Conservation (phyloP, 2,888 invertebrate species). For the Crematogaster levior region DNA sequence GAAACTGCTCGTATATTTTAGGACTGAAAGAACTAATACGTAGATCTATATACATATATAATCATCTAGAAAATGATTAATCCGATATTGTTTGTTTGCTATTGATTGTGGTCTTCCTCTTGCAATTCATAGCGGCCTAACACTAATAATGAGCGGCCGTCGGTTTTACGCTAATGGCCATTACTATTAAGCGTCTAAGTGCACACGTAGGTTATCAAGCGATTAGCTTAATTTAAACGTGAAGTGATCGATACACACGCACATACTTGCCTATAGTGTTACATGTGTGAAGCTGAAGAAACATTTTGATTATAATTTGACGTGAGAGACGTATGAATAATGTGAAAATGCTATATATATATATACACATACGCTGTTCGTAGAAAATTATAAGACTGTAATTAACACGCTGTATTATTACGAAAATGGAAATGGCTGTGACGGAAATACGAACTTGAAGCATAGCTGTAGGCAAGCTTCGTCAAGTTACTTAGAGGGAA, state of each 20-base stretch:
- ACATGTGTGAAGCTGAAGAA: background rate
- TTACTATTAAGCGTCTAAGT: slow-evolving; percentile 47
- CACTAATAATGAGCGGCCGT: slow-evolving; percentile 59
- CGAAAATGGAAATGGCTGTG: background rate
- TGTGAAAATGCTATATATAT: background rate
- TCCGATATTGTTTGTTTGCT: slow-evolving; percentile 62
- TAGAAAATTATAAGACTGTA: background rate
- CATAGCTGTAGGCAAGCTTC: slow-evolving; percentile 6
- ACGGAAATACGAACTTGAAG: slow-evolving; percentile 5
- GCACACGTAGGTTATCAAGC: slow-evolving; percentile 15
- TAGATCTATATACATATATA: background rate
- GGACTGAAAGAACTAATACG: background rate
- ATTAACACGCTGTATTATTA: background rate
- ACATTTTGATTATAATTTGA: background rate
- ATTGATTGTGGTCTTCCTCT: slow-evolving; percentile 61
- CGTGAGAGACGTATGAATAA: background rate
- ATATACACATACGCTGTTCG: background rate
- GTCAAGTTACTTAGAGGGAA: slow-evolving; percentile 16
- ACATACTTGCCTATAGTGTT: background rate
- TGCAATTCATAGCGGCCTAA: slow-evolving; percentile 43
- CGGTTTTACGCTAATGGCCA: slow-evolving; percentile 64
- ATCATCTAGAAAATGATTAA: slow-evolving; percentile 42
- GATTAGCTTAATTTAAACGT: slow-evolving; percentile 40
- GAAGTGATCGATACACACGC: background rate
- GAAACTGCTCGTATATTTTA: background rate